These are phyloP conservation scores for Chrosomus eos DNA, from an alignment of 2,797 vertebrate genomes.

Conservation along the genomic window DNA sequence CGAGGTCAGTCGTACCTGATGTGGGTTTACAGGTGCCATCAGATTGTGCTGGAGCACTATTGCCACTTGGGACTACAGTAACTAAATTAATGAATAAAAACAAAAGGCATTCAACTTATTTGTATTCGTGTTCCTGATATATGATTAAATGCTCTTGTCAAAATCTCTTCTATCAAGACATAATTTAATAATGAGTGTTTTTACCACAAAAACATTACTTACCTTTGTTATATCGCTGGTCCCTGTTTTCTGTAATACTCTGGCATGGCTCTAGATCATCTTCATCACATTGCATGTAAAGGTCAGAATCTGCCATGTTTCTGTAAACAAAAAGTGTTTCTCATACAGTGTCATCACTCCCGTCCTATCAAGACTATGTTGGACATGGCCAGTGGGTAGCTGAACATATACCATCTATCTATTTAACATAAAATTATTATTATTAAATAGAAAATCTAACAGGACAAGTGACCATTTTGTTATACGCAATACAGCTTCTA, in stretches of 20 bases:
- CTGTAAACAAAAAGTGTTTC: background rate
- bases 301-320: constrained; percentile 85
- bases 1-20: background rate
- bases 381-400: background rate
- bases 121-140: background rate
- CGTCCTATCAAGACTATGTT: background rate
- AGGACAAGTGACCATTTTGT: background rate
- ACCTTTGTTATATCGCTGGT: constrained; percentile 22
- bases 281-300: constrained; percentile 90
- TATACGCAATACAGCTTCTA: background rate
- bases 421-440: background rate
- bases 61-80: constrained; percentile 27
- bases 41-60: background rate
- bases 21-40: constrained; percentile 60
- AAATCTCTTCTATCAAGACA: background rate
- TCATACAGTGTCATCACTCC: background rate
- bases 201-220: background rate
- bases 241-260: constrained; percentile 58
- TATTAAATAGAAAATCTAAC: background rate
- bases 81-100: background rate
- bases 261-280: constrained; percentile 88
- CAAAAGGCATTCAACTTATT: background rate
- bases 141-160: background rate
- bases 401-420: background rate
- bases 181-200: background rate